A percentile compares a stretch with the other conserved stretches of the same genome.
These are phyloP conservation scores for Trichomycterus rosablanca DNA, from an alignment of 2,113 vertebrate species.

Conservation along the genomic window DNA sequence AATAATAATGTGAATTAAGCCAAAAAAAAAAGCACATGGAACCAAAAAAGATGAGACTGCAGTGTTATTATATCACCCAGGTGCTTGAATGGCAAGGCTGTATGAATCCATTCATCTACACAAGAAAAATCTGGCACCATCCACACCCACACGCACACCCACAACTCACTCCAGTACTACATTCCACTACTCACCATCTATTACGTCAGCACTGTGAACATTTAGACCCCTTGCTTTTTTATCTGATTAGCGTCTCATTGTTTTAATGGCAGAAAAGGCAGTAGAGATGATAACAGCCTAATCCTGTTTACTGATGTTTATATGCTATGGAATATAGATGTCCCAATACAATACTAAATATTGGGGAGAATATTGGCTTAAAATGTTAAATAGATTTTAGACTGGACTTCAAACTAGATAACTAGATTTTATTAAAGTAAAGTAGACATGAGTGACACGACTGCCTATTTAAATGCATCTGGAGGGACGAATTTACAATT, in stretches of 20 bases:
- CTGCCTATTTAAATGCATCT: no score
- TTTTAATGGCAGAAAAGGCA: no score
- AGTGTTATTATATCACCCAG: conserved; percentile 18
- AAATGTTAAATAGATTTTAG: no score
- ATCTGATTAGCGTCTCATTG: neutral
- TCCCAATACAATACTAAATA: no score
- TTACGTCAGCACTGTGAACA: neutral
- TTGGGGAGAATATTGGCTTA: no score
- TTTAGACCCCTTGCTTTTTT: neutral
- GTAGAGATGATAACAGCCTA: no score
- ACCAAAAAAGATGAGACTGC: neutral
- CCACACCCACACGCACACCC: conserved; percentile 21
- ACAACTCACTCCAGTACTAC: neutral
- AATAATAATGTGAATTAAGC: neutral
- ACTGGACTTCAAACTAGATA: no score
- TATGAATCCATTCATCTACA: conserved; percentile 50
- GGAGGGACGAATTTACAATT: no score
- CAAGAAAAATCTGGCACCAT: conserved; percentile 42
- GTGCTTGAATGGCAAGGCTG: conserved; percentile 28
- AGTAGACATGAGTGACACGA: no score
- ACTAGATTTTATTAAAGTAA: no score
- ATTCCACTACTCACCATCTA: neutral
- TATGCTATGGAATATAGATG: no score
- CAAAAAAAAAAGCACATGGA: neutral
- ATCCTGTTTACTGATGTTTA: no score